Base-by-base conservation (phyloP, 2,888 invertebrate species). In the Trichopria drosophilae region DNA sequence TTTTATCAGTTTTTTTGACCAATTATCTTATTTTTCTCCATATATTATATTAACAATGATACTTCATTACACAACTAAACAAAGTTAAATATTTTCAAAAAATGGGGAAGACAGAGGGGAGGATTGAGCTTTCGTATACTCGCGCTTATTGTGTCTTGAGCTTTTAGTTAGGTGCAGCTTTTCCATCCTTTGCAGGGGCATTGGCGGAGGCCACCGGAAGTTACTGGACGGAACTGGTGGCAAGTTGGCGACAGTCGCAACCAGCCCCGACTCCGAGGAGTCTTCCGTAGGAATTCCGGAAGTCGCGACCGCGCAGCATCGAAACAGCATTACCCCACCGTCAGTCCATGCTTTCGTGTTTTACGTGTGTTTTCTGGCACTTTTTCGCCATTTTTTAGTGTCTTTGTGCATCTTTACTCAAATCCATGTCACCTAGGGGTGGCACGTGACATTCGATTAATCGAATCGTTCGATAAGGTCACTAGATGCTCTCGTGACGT, bases 261-360 rank as follows among this genome's bases (percentile, higher is more conserved):
- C 76, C 71, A 81, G 80, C 68, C 80, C 81, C 59, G 78, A 78
- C 66, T 79, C 79, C 61, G 79, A 79, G 59, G 77, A 78, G 68
- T 72, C 75, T 60, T 72, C 75, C 59, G 7, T 24, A 3, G 63
- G 69, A 48, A 65, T 71, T 61, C 63, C 64, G 63, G 68, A 7
- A 10, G 9, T 67, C 57, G 62, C 68, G 51, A 66, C 60, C 60
- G 64, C 65, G 63, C 75, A 77, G 66, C 77, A 79, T 62, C 78
- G 80, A 67, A 78, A 80, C 76, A 80, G 80, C 77, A 76, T 79
- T 72, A 79, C 79, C 69, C 72, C 72, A 75, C 77, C 78, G 80
- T 80, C 79, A 79, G 80, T 80, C 72, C 68, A 70, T 66, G 67
- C 71, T 69, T 67, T 56, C 52, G 60, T 59, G 51, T 61, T 12